Evolutionary conservation across 2,797 vertebrate species (phyloP).

Genomic region (Euphonia xanthogaster): DNA sequence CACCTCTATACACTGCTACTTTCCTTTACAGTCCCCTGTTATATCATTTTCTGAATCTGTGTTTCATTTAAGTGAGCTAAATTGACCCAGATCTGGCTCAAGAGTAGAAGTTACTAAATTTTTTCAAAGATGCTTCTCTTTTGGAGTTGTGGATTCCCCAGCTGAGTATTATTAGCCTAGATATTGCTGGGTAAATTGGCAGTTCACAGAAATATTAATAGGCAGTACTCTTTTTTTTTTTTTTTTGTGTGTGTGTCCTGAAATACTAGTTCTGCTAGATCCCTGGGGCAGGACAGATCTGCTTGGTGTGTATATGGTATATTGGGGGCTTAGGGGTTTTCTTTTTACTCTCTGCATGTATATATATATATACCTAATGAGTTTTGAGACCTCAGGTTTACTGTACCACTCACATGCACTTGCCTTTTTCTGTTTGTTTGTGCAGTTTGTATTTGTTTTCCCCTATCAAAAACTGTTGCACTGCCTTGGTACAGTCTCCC

Average conservation of each 20-base stretch:
- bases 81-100: background rate
- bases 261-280: background rate
- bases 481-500: background rate
- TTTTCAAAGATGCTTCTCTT: background rate
- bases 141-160: background rate
- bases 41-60: background rate
- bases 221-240: background rate
- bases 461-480: background rate
- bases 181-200: background rate
- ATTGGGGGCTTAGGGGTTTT: background rate
- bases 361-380: background rate
- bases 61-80: background rate
- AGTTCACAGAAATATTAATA: background rate
- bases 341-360: background rate
- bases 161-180: background rate
- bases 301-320: background rate
- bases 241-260: background rate
- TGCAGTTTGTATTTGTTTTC: background rate
- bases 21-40: background rate
- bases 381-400: background rate
- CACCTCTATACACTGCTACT: background rate
- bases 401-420: background rate
- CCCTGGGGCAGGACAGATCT: background rate
- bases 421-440: background rate
- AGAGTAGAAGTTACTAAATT: background rate